Base-by-base conservation (phyloP, 1,140 invertebrate species). In the Agrilus planipennis region DNA sequence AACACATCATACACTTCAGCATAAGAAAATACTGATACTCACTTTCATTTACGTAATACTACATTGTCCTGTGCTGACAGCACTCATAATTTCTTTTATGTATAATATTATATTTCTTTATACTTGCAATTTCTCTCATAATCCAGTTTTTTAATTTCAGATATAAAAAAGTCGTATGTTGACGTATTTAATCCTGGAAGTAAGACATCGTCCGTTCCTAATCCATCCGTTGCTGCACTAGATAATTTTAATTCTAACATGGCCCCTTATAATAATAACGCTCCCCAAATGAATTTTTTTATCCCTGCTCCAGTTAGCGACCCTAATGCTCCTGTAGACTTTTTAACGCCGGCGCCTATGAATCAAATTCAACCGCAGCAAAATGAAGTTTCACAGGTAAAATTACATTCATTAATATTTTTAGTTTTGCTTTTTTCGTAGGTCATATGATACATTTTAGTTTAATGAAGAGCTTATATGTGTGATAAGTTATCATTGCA, bases 131-230 rank as follows among this genome's bases (percentile, higher is more conserved):
- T 34, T 34, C 38, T 50, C 59, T 19, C 61, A 67, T 50, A 11
- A 27, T 29, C 23, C 38, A 39, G 40, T 44, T 44, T 6, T 55
- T 48, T 56, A 47, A 52, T 62, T 58, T 17, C 58, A 84, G 81
- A 78, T 53, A 65, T 81, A 47, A 76, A 81, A 61, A 78, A 77
- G 55, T 79, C 80, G 35, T 91, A 91, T 62, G 82, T 90, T 36
- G 85, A 91, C 64, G 81, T 90, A 20, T 79, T 89, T 62, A 87
- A 85, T 69, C 78, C 80, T 17, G 67, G 69, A n/a, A n/a, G n/a
- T 45, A 73, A 72, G 16, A 64, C 60, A 17, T 65, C 64, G 35
- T 55, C 61, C 42, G 45, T 10, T 62, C 69, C 41, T 57, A 42
- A 69, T 65, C 4, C 69, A 67, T 2, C 59, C 62, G 32, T 65